Evolutionary conservation across 2,888 invertebrate species (phyloP).

Genomic region (Euspilapteryx auroguttella): DNA sequence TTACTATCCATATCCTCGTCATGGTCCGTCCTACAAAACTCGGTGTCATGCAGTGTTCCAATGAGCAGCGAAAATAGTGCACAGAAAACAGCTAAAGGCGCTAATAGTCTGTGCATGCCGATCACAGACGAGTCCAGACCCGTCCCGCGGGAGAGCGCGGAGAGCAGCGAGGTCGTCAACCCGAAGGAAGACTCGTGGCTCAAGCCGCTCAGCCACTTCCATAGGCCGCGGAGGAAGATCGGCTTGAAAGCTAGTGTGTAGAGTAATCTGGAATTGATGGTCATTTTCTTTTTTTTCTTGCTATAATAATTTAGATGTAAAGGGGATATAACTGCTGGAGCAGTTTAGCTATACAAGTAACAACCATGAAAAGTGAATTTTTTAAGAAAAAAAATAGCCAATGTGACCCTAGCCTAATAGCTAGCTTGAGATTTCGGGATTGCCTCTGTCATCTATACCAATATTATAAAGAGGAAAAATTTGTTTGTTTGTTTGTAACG

Average conservation of each 20-base stretch:
- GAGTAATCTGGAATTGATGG: conserved; percentile 57
- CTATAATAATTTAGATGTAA: too few species aligned
- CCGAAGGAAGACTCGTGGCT: conserved; percentile 35
- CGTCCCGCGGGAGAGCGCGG: conserved; percentile 69
- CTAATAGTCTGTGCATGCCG: conserved; percentile 71
- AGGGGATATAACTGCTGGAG: too few species aligned
- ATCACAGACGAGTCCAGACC: conserved; percentile 53
- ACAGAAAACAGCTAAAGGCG: conserved; percentile 82
- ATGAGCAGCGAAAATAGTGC: conserved; percentile 78
- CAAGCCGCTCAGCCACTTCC: conserved; percentile 62
- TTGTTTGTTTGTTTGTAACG: too few species aligned
- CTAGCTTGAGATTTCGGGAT: too few species aligned
- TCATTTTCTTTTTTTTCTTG: background rate
- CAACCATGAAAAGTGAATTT: too few species aligned
- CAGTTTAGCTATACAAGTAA: too few species aligned
- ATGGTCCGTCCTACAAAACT: conserved; percentile 65
- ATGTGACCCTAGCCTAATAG: too few species aligned
- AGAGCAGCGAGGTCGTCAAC: conserved; percentile 61
- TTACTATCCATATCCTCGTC: conserved; percentile 33
- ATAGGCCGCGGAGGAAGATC: conserved; percentile 73
- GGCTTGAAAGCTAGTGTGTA: conserved; percentile 82
- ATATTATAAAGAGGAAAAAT: too few species aligned
- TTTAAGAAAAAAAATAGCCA: too few species aligned
- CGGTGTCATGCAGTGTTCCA: conserved; percentile 83
- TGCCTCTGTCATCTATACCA: too few species aligned